Conservation (phyloP, 2,797 vertebrate species). For the Vespertilio murinus region DNA sequence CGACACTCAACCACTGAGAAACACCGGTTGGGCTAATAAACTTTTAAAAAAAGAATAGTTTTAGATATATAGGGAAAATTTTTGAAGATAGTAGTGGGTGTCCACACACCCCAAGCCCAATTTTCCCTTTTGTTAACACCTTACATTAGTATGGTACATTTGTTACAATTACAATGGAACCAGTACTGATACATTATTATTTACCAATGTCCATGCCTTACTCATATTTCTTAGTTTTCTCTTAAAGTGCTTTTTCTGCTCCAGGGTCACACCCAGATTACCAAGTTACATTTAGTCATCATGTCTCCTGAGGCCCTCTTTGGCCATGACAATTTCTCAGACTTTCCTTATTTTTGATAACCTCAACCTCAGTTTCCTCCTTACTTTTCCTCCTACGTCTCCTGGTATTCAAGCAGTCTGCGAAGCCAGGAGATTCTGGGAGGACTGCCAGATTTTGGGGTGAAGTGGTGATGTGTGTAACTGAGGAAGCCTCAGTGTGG, state of each 20-base stretch:
- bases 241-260: background rate
- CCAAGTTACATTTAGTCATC: background rate
- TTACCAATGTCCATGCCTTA: background rate
- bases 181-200: background rate
- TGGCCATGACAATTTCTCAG: background rate
- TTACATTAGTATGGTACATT: background rate
- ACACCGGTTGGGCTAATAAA: background rate
- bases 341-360: constrained; percentile 1
- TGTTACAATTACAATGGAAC: background rate
- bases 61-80: background rate
- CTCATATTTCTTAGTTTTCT: constrained; percentile 11
- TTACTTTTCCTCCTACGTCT: background rate
- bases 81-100: background rate
- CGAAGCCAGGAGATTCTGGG: background rate
- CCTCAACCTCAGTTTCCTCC: constrained; percentile 5
- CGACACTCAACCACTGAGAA: too few relatives aligned
- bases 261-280: background rate
- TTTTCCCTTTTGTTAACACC: background rate
- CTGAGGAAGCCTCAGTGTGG: background rate
- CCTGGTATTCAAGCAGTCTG: background rate
- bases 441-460: background rate
- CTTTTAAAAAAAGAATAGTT: background rate
- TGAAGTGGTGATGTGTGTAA: background rate
- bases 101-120: background rate
- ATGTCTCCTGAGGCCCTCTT: background rate